Evolutionary conservation across 30 jellyfish, hydroid and myxozoan genomes (phyloP).

Genomic region (Aurelia aurita): DNA sequence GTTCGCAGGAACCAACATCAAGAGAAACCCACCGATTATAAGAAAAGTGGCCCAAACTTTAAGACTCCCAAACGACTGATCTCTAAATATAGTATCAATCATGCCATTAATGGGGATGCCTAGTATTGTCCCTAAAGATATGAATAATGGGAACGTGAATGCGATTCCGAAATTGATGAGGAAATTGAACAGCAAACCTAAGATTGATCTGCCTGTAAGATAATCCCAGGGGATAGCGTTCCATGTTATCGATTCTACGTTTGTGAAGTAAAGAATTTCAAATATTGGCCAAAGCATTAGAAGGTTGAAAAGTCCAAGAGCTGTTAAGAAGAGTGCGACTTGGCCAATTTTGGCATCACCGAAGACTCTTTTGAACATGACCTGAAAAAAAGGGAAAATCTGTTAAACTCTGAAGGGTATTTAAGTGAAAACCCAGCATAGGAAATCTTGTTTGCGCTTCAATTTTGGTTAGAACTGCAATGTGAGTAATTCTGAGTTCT

Average conservation of each 20-base stretch:
- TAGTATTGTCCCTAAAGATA: slow-evolving; percentile 68
- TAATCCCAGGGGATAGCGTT: slow-evolving; percentile 58
- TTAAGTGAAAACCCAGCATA: too few relatives aligned
- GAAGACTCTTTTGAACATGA: slow-evolving; percentile 72
- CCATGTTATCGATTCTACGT: slow-evolving; percentile 60
- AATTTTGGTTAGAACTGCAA: too few relatives aligned
- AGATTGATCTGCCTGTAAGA: slow-evolving; percentile 56
- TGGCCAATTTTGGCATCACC: slow-evolving; percentile 42
- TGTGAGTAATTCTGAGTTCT: too few relatives aligned
- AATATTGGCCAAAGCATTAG: slow-evolving; percentile 51
- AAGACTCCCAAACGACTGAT: slow-evolving; percentile 45
- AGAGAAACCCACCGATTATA: slow-evolving; percentile 59
- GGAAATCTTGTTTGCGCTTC: too few relatives aligned
- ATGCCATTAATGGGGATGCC: slow-evolving; percentile 79
- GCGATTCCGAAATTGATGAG: slow-evolving; percentile 75
- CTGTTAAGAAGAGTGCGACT: slow-evolving; percentile 60
- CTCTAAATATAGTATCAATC: slow-evolving; percentile 53
- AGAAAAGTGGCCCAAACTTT: slow-evolving; percentile 58
- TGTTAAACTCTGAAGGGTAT: too few relatives aligned
- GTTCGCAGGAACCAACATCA: slow-evolving; percentile 57
- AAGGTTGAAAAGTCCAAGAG: slow-evolving; percentile 44
- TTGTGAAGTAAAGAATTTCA: slow-evolving; percentile 51
- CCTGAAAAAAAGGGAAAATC: slow-evolving; percentile 40
- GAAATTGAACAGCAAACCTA: slow-evolving; percentile 68
- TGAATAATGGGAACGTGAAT: slow-evolving; percentile 71